Conservation (phyloP, 1,140 invertebrate species). For the Psilanteris sp. region DNA sequence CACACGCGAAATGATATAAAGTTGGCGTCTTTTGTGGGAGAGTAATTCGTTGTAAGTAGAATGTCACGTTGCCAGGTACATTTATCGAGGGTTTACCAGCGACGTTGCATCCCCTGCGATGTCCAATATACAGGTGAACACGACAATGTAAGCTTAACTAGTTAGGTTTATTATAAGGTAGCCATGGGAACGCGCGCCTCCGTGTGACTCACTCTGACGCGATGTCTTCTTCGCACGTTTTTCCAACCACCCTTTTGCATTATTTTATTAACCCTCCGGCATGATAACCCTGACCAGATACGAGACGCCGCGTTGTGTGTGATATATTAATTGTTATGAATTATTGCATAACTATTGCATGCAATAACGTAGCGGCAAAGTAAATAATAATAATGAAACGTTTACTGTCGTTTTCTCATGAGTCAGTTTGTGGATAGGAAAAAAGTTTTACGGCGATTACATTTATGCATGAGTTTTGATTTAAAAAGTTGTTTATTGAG, state of each 20-base stretch:
- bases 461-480: too few relatives aligned
- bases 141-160: slow-evolving; percentile 56
- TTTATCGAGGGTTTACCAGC: slow-evolving; percentile 36
- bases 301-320: neutral
- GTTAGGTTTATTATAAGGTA: slow-evolving; percentile 59
- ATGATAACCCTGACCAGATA: slow-evolving; percentile 23
- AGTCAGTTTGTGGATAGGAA: neutral
- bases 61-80: slow-evolving; percentile 18
- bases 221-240: slow-evolving; percentile 48
- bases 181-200: slow-evolving; percentile 53
- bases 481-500: too few relatives aligned
- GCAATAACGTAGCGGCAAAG: too few relatives aligned
- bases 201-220: slow-evolving; percentile 48
- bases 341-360: slow-evolving; percentile 30
- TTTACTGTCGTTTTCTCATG: slow-evolving; percentile 18
- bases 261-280: slow-evolving; percentile 35
- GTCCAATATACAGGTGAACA: slow-evolving; percentile 47
- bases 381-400: too few relatives aligned
- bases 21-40: slow-evolving; percentile 37
- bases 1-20: neutral
- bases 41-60: slow-evolving; percentile 22
- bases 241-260: slow-evolving; percentile 21
- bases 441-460: neutral
- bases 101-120: slow-evolving; percentile 43
- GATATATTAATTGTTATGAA: slow-evolving; percentile 30